Evolutionary conservation across 1,140 invertebrate species (phyloP).

Genomic region (Cydia fagiglandana): DNA sequence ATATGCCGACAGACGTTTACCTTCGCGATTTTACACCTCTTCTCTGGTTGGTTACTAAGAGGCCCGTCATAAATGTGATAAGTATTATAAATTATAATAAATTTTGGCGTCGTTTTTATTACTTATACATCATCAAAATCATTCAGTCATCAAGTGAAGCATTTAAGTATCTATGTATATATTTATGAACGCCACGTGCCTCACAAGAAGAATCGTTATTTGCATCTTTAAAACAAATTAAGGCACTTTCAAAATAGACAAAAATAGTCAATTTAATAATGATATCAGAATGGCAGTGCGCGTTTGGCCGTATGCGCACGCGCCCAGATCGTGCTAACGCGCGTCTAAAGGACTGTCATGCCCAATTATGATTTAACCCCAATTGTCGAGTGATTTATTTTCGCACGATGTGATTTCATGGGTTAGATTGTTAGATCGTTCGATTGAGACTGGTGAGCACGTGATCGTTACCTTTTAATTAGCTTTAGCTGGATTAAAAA

Average conservation of each 20-base stretch:
- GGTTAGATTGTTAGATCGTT: constrained; percentile 7
- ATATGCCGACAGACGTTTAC: background rate
- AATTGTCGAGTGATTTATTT: constrained; percentile 60
- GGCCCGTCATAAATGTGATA: too few species aligned
- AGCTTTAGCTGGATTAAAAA: background rate
- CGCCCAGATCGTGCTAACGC: constrained; percentile 35
- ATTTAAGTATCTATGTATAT: too few species aligned
- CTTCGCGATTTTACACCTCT: too few species aligned
- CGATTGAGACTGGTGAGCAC: background rate
- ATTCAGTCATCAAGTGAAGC: background rate
- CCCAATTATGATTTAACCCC: constrained; percentile 69
- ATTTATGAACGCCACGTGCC: background rate
- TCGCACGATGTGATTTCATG: constrained; percentile 39
- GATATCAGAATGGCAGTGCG: constrained; percentile 12
- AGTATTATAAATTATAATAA: too few species aligned
- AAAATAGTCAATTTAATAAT: background rate
- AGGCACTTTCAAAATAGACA: too few species aligned
- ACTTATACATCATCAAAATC: background rate
- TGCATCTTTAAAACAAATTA: constrained; percentile 10
- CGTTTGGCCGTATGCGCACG: constrained; percentile 42
- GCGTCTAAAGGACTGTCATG: constrained; percentile 53
- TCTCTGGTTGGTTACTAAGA: too few species aligned
- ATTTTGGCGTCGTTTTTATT: too few species aligned
- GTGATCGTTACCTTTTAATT: background rate
- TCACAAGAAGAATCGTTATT: background rate